These are phyloP conservation scores for Pseudomyrmex sp. DNA, from an alignment of 1,140 invertebrate genomes.

Conservation along the genomic window DNA sequence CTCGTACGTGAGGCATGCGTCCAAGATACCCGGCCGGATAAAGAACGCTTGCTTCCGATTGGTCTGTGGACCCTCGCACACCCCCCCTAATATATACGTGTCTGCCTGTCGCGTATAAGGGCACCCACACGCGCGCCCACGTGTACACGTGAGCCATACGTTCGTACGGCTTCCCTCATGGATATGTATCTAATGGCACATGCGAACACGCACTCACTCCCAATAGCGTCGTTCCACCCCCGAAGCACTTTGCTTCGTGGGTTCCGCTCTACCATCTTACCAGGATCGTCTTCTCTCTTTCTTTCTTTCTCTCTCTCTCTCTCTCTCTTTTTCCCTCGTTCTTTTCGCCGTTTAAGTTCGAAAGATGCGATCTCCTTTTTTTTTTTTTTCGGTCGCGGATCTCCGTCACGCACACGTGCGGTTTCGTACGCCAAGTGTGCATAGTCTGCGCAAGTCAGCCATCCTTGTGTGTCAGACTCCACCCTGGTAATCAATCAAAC, in stretches of 20 bases:
- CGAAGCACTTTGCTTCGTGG: neutral
- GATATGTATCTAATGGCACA: conserved; percentile 44
- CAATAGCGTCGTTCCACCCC: neutral
- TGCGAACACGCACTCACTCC: conserved; percentile 18
- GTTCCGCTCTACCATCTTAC: conserved; percentile 51
- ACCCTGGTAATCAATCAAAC: conserved; percentile 82
- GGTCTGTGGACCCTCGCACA: conserved; percentile 77
- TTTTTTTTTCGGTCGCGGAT: conserved; percentile 10
- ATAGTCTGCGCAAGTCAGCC: conserved; percentile 75
- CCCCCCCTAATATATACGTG: conserved; percentile 58
- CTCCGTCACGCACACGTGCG: conserved; percentile 50
- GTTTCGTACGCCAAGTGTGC: conserved; percentile 58
- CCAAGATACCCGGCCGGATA: conserved; percentile 81
- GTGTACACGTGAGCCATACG: conserved; percentile 16
- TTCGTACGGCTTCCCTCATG: conserved; percentile 57
- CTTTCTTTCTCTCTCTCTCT: neutral
- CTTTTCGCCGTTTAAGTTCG: neutral
- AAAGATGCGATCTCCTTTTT: conserved; percentile 49
- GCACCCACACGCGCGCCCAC: conserved; percentile 40
- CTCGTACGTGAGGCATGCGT: conserved; percentile 80
- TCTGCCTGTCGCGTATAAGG: conserved; percentile 49
- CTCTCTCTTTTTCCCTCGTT: neutral
- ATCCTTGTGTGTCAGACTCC: conserved; percentile 78
- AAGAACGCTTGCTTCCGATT: conserved; percentile 84
- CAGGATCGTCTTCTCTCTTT: conserved; percentile 20